phyloP scores from a whole-genome alignment of 2,113 vertebrate genomes.

The Callospermophilus lateralis region DNA sequence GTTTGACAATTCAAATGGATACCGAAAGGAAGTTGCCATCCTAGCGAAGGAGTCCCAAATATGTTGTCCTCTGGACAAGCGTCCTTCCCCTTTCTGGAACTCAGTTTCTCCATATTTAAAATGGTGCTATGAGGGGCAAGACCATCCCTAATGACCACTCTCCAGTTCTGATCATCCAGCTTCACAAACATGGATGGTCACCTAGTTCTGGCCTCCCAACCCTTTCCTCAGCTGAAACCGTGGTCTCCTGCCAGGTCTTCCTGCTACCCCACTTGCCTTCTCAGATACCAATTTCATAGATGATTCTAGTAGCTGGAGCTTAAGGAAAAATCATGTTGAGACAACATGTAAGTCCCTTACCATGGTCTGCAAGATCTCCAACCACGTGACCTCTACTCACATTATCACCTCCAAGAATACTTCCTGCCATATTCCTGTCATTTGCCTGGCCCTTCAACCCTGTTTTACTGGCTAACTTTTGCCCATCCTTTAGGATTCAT shows the following conservation, averaged over 20 bases:
- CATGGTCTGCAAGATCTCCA: rapidly evolving
- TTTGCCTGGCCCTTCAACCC: background rate
- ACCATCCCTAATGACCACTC: background rate
- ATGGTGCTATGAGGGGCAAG: background rate
- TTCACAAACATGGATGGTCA: background rate
- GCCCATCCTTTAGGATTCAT: background rate
- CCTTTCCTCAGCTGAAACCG: background rate
- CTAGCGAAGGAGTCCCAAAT: background rate
- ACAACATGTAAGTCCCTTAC: background rate
- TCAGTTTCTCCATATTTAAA: constrained; percentile 4
- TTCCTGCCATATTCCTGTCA: background rate
- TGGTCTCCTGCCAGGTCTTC: background rate
- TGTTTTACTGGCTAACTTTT: background rate
- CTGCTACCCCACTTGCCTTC: background rate
- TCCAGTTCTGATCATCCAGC: background rate
- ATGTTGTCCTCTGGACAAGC: background rate
- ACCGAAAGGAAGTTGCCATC: background rate
- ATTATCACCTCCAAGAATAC: too few species aligned
- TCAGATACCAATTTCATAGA: background rate
- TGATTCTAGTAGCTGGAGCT: background rate
- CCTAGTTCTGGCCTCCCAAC: background rate
- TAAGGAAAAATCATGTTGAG: background rate
- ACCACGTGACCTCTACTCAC: background rate
- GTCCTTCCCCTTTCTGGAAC: background rate
- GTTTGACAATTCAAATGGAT: background rate